Conservation (phyloP, 2,113 vertebrate genomes). For the Thalassarche chlororhynchos region DNA sequence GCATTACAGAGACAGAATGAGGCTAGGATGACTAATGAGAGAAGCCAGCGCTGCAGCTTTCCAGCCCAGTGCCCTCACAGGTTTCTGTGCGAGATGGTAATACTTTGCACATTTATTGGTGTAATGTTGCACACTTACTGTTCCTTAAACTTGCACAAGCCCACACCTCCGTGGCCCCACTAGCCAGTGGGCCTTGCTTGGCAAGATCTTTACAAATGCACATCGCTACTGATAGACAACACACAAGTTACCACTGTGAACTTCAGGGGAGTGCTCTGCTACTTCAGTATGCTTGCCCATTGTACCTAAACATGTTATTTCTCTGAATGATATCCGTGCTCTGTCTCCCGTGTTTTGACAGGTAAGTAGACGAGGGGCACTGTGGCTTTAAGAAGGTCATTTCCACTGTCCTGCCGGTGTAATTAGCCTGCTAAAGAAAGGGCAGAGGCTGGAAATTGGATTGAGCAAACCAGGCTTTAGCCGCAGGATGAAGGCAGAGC, state of each 20-base stretch:
- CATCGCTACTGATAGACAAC: background rate
- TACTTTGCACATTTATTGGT: background rate
- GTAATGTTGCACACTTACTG: background rate
- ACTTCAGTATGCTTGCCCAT: background rate
- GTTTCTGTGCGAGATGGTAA: background rate
- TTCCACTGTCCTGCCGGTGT: slow-evolving; percentile 63
- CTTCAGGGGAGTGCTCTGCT: background rate
- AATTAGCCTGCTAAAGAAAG: slow-evolving; percentile 84
- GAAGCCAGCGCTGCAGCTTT: slow-evolving; percentile 18
- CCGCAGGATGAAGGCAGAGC: slow-evolving; percentile 73
- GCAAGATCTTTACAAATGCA: background rate
- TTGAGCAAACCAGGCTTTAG: slow-evolving; percentile 80
- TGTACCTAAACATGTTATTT: background rate
- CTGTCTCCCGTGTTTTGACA: slow-evolving; percentile 27
- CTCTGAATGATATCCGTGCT: background rate
- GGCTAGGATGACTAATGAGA: slow-evolving; percentile 65
- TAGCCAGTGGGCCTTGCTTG: background rate
- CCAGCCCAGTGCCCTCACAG: slow-evolving; percentile 10
- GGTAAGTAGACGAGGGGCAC: slow-evolving; percentile 35
- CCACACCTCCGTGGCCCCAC: background rate
- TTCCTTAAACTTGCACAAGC: background rate
- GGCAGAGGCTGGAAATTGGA: slow-evolving; percentile 79
- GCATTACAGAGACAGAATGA: slow-evolving; percentile 41
- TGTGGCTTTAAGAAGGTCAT: slow-evolving; percentile 75
- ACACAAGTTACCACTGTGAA: background rate